Base-by-base conservation (phyloP, 2,888 invertebrate species). In the Diarsia brunnea region DNA sequence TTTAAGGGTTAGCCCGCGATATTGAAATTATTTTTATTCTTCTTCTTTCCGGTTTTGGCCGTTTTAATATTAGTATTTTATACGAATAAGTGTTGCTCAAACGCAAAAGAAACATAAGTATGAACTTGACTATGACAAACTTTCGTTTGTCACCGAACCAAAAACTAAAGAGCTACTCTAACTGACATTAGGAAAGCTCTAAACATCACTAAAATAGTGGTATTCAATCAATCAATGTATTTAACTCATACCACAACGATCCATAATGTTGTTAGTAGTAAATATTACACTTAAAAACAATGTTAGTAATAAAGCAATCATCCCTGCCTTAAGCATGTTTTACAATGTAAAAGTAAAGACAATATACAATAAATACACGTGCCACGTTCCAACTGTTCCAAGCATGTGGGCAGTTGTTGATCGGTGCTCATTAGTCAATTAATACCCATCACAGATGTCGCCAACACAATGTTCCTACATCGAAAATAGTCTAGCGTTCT, bases 381-480 rank as follows among this genome's bases (percentile, higher is more conserved):
- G 79, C 58, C n/a, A 19, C 14, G 21, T 51, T n/a, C n/a, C n/a
- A 3, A 78, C 14, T 11, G 21, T 51, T n/a, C n/a, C 27, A 3
- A 78, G 53, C 53, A n/a, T 19, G 64, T 69, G 58, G 58, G 49
- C 55, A 16, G 58, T 16, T 2, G 65, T n/a, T 31, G n/a, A 49
- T 31, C 11, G 21, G 19, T 31, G 53, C 4, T 27, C 63, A 60
- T 75, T 60, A 65, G 24, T 47, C 75, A 75, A 58, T 81, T 75
- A 21, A 49, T 81, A 75, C 58, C 81, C 64, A 53, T 81, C 45
- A 58, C 11, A 0, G 45, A 81, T 75, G 75, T 64, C 75, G 64
- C 77, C 63, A 64, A 24, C 47, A 19, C 27, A 8, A 51, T 47
- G 21, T 55, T 64, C 0, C 43, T 45, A 64, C 7, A 16, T 24